Conservation (phyloP, 2,888 invertebrate genomes). For the Agrilus mali region DNA sequence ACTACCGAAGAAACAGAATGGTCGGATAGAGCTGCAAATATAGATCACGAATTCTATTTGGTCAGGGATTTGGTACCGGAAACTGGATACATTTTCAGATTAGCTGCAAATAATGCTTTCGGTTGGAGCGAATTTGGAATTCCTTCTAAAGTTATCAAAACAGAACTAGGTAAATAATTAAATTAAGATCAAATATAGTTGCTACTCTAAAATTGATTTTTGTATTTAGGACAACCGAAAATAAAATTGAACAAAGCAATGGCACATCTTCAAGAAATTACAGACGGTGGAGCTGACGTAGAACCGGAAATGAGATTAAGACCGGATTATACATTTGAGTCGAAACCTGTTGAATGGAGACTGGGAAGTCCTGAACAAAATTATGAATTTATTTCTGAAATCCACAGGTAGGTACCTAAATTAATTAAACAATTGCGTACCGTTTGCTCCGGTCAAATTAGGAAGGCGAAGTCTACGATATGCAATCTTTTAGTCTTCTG, state of each 20-base stretch:
- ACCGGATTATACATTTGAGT: conserved; percentile 63
- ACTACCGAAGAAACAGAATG: conserved; percentile 66
- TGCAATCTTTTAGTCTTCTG: no score
- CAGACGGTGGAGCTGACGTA: conserved; percentile 66
- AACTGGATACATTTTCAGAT: conserved; percentile 77
- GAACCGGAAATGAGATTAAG: conserved; percentile 47
- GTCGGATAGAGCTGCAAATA: conserved; percentile 74
- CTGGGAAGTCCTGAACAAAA: conserved; percentile 56
- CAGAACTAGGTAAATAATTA: conserved; percentile 38
- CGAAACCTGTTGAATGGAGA: conserved; percentile 61
- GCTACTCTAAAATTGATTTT: not conserved
- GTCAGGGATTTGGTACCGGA: conserved; percentile 65
- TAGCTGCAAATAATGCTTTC: conserved; percentile 80
- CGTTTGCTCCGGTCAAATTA: not conserved
- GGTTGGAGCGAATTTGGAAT: conserved; percentile 90
- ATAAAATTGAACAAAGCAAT: conserved; percentile 71
- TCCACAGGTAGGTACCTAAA: conserved; percentile 42
- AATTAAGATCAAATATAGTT: not conserved
- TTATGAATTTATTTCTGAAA: conserved; percentile 77
- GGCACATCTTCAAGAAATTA: conserved; percentile 73
- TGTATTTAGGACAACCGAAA: conserved; percentile 45
- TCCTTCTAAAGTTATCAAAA: conserved; percentile 62
- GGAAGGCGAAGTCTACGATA: no score
- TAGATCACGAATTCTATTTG: conserved; percentile 88
- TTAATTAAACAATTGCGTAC: conserved; percentile 1